Evolutionary conservation across 2,888 invertebrate species (phyloP), one percentile per base, ranked within the genome.

Genomic region (Pantelozetes paolii): DNA sequence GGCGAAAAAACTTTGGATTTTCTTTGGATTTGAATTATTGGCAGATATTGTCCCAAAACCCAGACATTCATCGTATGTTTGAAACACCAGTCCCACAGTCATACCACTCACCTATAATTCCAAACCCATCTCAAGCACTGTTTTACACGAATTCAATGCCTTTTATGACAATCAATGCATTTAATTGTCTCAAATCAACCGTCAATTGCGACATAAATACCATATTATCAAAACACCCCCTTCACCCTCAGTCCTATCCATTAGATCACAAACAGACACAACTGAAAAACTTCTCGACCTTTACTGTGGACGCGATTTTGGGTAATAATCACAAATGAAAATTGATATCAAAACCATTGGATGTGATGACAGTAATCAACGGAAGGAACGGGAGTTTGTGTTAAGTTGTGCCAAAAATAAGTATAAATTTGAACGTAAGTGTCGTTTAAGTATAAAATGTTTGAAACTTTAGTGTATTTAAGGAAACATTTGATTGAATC

Each of bases 281-380:
- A 50, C 54, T 36, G 2, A 71, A 71, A 71, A 54, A 54, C 26
- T 71, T 18, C n/a, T 48, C 50, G 13, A 18, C 71, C 11, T 71
- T 71, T 50, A 71, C 71, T 15, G 71, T 71, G 1, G 71, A 71
- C 48, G 71, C 71, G n/a, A 50, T 71, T 18, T 30, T 71, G 18
- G 71, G 71, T 13, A 71, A 54, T 3, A 2, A 54, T 2, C 1
- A 50, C 0, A 54, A 54, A 9, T 11, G n/a, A 54, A 9, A 54
- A 54, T 23, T 23, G 54, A 54, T 54, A 54, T 54, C 26, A 23
- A 23, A 13, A 54, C 36, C 11, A 36, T 8, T 36, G 36, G 36
- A 36, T 8, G 36, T 36, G 36, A 36, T 8, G 36, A 36, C n/a
- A n/a, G n/a, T n/a, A n/a, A n/a, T n/a, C n/a, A n/a, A n/a, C n/a